These are phyloP conservation scores for Drosophila mettleri DNA, from an alignment of 2,888 invertebrate genomes.

Conservation along the genomic window DNA sequence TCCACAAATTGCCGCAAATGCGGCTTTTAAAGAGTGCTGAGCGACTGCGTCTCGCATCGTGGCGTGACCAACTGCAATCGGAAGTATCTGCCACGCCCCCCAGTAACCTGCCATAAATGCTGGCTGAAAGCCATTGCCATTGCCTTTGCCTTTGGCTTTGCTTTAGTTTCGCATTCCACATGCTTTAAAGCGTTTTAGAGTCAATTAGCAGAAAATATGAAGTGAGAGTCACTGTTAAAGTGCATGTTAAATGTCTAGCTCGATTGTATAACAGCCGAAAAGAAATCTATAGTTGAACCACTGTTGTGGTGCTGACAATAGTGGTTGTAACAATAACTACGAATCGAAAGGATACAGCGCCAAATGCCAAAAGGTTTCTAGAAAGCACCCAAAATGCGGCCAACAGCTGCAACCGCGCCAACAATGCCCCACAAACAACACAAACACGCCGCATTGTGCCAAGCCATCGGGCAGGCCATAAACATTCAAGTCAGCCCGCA, in stretches of 20 bases:
- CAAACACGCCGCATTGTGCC: slow-evolving; percentile 49
- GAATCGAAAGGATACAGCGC: slow-evolving; percentile 26
- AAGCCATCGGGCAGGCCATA: slow-evolving; percentile 57
- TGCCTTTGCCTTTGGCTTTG: no score
- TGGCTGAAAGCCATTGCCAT: slow-evolving; percentile 21
- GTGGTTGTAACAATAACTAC: slow-evolving; percentile 23
- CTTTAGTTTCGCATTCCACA: slow-evolving; percentile 53
- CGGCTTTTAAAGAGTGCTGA: slow-evolving; percentile 26
- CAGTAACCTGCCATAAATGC: slow-evolving; percentile 42
- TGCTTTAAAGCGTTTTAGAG: slow-evolving; percentile 37
- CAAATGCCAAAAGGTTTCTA: slow-evolving; percentile 53
- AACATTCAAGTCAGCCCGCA: slow-evolving; percentile 46
- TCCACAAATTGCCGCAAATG: slow-evolving; percentile 27
- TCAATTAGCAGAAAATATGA: slow-evolving; percentile 51
- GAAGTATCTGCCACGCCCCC: slow-evolving; percentile 28
- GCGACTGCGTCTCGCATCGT: slow-evolving; percentile 19
- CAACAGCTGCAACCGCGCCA: slow-evolving; percentile 58
- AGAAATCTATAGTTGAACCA: slow-evolving; percentile 17
- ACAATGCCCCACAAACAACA: slow-evolving; percentile 33
- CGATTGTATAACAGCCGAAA: slow-evolving; percentile 25
- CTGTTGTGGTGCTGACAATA: background rate
- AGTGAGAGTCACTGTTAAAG: background rate
- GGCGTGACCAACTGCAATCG: slow-evolving; percentile 64
- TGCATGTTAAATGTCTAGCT: background rate
- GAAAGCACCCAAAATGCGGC: slow-evolving; percentile 26